Evolutionary conservation across 2,888 invertebrate species (phyloP).

Genomic region (Limenitis camilla): DNA sequence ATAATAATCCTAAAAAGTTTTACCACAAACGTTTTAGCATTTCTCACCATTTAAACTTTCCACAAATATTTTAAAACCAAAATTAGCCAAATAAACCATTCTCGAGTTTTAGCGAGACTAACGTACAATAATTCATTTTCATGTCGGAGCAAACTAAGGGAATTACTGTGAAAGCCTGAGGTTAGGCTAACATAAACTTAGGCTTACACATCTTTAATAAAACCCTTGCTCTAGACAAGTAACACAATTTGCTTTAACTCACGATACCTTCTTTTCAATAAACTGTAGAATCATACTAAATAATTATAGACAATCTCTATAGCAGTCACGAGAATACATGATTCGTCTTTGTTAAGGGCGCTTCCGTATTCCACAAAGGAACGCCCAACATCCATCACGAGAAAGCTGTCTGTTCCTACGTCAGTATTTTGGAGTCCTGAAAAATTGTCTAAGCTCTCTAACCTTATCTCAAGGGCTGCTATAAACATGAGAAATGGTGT

Average conservation of each 20-base stretch:
- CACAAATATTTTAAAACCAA: background rate
- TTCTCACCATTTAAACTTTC: background rate
- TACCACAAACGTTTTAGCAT: too few species aligned
- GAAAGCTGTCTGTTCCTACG: conserved; percentile 36
- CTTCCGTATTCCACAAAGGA: conserved; percentile 31
- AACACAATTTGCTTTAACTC: background rate
- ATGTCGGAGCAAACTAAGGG: too few species aligned
- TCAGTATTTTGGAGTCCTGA: conserved; percentile 31
- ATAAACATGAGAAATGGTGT: conserved; percentile 3
- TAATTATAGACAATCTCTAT: conserved; percentile 22
- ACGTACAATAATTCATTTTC: too few species aligned
- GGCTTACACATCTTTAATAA: too few species aligned
- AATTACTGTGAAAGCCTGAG: too few species aligned
- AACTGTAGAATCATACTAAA: background rate
- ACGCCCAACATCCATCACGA: conserved; percentile 50
- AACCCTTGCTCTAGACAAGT: too few species aligned
- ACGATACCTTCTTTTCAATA: too few species aligned
- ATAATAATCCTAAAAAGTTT: too few species aligned
- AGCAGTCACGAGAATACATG: conserved; percentile 43
- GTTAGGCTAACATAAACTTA: too few species aligned
- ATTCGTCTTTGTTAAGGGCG: conserved; percentile 55
- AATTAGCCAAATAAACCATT: too few species aligned
- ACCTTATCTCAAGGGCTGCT: conserved; percentile 4
- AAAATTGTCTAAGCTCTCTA: conserved; percentile 37
- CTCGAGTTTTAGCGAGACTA: too few species aligned